Evolutionary conservation across 2,113 vertebrate species (phyloP).

Genomic region (Phrynosoma blainvillii): DNA sequence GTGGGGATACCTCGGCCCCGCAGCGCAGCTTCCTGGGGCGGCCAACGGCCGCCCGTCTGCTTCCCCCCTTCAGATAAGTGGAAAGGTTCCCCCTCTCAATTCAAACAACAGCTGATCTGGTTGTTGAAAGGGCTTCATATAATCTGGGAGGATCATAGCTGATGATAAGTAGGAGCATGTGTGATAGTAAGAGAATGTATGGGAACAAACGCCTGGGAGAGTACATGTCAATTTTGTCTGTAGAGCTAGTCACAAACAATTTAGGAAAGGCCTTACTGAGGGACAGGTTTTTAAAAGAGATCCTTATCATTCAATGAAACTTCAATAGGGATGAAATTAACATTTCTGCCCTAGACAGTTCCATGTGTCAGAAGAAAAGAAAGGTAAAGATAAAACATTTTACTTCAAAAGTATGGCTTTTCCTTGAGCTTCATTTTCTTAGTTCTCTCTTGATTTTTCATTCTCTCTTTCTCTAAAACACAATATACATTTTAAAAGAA

Average conservation of each 20-base stretch:
- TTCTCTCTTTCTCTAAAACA: not conserved
- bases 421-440: conserved; percentile 3
- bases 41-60: no score
- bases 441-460: not conserved
- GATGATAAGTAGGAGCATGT: fast-evolving
- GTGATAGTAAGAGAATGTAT: not conserved
- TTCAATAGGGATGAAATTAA: conserved; percentile 10
- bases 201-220: not conserved
- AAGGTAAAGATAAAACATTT: not conserved
- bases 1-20: no score
- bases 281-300: not conserved
- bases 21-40: no score
- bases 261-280: conserved; percentile 2
- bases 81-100: not conserved
- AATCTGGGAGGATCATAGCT: not conserved
- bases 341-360: not conserved
- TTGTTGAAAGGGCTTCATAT: not conserved
- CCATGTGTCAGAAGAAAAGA: not conserved
- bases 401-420: not conserved
- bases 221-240: conserved; percentile 22
- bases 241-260: conserved; percentile 12
- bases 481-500: conserved; percentile 8
- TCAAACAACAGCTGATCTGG: not conserved
- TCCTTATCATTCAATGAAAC: not conserved
- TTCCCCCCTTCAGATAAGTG: not conserved